These are phyloP conservation scores for Ephialtes manifestator DNA, from an alignment of 2,888 invertebrate species.

Conservation along the genomic window DNA sequence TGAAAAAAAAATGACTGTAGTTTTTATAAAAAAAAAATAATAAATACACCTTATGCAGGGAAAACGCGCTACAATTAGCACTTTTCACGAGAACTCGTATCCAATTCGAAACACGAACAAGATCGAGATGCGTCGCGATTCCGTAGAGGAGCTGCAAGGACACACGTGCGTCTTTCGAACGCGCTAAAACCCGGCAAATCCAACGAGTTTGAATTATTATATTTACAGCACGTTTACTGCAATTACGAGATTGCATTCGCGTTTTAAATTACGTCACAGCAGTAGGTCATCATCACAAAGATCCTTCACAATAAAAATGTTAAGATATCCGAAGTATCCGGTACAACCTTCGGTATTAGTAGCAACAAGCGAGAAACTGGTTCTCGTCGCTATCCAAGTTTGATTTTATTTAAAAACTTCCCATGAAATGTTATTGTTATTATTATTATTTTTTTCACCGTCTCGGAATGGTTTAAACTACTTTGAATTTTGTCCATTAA, in stretches of 20 bases:
- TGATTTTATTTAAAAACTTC: background rate
- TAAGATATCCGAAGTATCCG: background rate
- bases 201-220: background rate
- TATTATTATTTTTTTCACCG: background rate
- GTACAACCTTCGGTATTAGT: background rate
- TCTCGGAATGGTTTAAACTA: background rate
- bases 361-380: background rate
- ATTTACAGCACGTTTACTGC: slow-evolving; percentile 16
- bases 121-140: slow-evolving; percentile 5
- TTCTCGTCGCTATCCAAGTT: background rate
- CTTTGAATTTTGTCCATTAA: background rate
- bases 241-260: background rate
- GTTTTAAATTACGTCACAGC: background rate
- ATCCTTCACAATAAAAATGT: background rate
- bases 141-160: slow-evolving; percentile 13
- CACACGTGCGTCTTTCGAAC: slow-evolving; percentile 23
- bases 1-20: no score
- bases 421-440: background rate
- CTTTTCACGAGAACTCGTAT: background rate
- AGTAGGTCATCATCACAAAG: background rate
- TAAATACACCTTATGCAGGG: background rate
- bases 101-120: slow-evolving; percentile 9
- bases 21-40: background rate
- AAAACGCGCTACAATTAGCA: background rate
- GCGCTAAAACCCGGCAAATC: no score